Evolutionary conservation across 2,888 invertebrate genomes (phyloP), one percentile per base, ranked within the genome.

Genomic region (Agrotis segetum): DNA sequence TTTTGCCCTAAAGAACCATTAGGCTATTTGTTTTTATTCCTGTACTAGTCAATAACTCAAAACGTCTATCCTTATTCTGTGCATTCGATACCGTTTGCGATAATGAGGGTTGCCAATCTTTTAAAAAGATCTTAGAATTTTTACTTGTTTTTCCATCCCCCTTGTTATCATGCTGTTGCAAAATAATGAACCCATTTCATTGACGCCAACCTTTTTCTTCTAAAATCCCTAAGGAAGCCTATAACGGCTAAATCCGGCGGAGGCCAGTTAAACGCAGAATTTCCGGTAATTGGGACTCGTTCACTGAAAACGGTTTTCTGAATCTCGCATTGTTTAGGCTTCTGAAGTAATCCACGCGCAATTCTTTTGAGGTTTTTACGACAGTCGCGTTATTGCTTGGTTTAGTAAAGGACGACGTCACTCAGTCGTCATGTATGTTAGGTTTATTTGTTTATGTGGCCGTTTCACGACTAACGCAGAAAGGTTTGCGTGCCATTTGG

Each of bases 231-330:
- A 62, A 85, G 81, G 86, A 74, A 81, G 82, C 50, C 68, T 59
- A 67, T 67, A 75, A 58, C 70, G 75, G 67, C 62, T 74, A 79
- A 84, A 82, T 83, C 83, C 84, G 84, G 71, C 79, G 80, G 82
- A 83, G 81, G 81, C 81, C 82, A 82, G 84, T 85, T 88, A 86
- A 87, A 87, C 79, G 81, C 86, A 80, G 83, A 86, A 83, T 87
- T 86, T 87, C 87, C 86, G 83, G 90, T 89, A 89, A 89, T 88
- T 88, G 89, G 88, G 86, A 87, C 84, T 83, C 85, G 81, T 84
- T 87, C 86, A 82, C 86, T 82, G 81, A 88, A 88, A 88, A 84
- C 83, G 84, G 85, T 87, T 83, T 75, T 59, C 66, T 65, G 81
- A 85, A 85, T 83, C 81, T 85, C 77, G 81, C 78, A 84, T 88